phyloP scores from a whole-genome alignment of 1,140 invertebrate genomes.

The Probaryconus sp. region DNA sequence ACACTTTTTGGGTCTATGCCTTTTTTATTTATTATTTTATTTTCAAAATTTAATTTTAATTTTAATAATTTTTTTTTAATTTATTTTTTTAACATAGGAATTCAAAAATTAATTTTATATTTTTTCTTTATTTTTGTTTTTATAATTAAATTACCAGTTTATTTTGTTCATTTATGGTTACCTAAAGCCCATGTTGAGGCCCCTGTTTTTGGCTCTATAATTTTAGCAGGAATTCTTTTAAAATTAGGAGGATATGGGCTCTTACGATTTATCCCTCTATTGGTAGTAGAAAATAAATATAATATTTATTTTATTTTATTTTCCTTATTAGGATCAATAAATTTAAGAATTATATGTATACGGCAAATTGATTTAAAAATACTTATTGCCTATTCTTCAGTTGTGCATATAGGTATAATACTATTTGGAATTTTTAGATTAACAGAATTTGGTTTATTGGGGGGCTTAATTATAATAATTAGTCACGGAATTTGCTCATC shows the following conservation, averaged over 20 bases:
- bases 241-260: slow-evolving; percentile 84
- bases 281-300: slow-evolving; percentile 62
- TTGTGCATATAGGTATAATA: slow-evolving; percentile 80
- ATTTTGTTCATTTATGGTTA: slow-evolving; percentile 84
- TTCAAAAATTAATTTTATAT: slow-evolving; percentile 69
- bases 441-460: slow-evolving; percentile 73
- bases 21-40: slow-evolving; percentile 74
- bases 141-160: slow-evolving; percentile 85
- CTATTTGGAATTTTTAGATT: slow-evolving; percentile 77
- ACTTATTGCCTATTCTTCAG: slow-evolving; percentile 83
- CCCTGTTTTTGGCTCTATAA: slow-evolving; percentile 83
- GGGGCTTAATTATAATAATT: slow-evolving; percentile 81
- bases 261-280: slow-evolving; percentile 74
- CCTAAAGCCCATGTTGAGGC: slow-evolving; percentile 87
- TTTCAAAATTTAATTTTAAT: slow-evolving; percentile 58
- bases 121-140: slow-evolving; percentile 79
- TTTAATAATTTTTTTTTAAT: slow-evolving; percentile 64
- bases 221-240: slow-evolving; percentile 84
- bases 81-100: slow-evolving; percentile 72
- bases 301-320: slow-evolving; percentile 75
- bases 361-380: slow-evolving; percentile 81
- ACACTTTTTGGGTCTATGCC: slow-evolving; percentile 57
- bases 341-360: slow-evolving; percentile 81
- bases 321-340: slow-evolving; percentile 79
- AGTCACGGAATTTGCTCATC: slow-evolving; percentile 84